Evolutionary conservation across 2,113 vertebrate species (phyloP), one percentile per base, ranked within the genome.

Genomic region (Trichechus manatus): DNA sequence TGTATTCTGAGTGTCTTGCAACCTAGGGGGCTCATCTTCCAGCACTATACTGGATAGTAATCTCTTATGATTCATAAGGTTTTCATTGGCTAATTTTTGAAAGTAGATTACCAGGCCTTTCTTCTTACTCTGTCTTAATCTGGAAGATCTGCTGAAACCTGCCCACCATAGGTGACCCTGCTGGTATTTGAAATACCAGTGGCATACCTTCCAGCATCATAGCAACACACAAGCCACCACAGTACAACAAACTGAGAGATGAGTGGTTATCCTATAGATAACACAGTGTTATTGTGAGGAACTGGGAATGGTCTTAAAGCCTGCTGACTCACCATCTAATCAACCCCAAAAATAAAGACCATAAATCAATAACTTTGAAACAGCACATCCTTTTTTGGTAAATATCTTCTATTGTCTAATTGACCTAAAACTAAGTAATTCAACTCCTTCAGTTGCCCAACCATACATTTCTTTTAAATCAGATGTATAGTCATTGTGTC

Each of bases 381-480:
- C 2, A 68, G 39, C 1, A 77, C 61, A 75, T 89, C 53, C 9
- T 47, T 81, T 91, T 94, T 36, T 83, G 17, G 23, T 44, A 79
- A 91, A 42, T 72, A 61, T 66, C 27, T 13, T 79, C 81, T 93
- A 29, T 91, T 97, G 74, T 33, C 82, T 75, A 87, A 88, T 29
- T 83, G 80, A 93, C 36, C 9, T 50, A 19, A 96, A 92, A 95
- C 91, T 93, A 93, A 75, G 31, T 42, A 77, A 89, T 78, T 94
- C 59, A 93, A 82, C 11, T 63, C 44, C 72, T 63, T 61, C 25
- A 53, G 23, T 75, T 91, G 72, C 31, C 56, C 66, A 79, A 95
- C 22, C 79, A 77, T 6, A 33, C 3, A 15, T 66, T 44, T 81
- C 68, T 87, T 64, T 95, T 59, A 96, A 95, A 64, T 20, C 22